phyloP scores from a whole-genome alignment of 2,113 vertebrate species.

The Dromiciops gliroides region DNA sequence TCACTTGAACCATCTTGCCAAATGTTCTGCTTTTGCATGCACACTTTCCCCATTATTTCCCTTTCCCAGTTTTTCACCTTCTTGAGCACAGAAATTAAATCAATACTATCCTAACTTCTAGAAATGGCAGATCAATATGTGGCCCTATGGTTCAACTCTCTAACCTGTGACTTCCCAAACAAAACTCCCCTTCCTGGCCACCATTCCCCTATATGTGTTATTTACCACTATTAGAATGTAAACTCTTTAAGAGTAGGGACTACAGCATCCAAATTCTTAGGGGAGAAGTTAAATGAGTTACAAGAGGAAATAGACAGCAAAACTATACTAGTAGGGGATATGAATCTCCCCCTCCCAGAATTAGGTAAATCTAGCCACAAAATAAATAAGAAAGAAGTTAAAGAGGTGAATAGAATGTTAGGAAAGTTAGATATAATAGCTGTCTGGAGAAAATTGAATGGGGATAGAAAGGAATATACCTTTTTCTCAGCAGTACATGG shows the following conservation, averaged over 20 bases:
- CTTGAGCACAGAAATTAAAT: neutral
- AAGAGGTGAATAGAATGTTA: too few species aligned
- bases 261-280: too few species aligned
- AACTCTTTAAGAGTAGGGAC: neutral
- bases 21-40: neutral
- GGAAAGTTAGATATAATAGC: too few species aligned
- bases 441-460: too few species aligned
- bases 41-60: neutral
- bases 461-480: too few species aligned
- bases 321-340: too few species aligned
- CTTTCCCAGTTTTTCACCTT: neutral
- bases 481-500: too few species aligned
- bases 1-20: neutral
- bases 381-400: too few species aligned
- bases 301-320: too few species aligned
- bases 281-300: too few species aligned
- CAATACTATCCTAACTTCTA: neutral
- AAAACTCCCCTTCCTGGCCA: neutral
- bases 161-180: neutral
- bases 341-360: too few species aligned
- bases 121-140: neutral
- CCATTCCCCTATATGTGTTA: neutral
- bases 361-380: too few species aligned
- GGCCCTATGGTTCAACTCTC: neutral
- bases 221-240: neutral